Base-by-base conservation (phyloP, 2,113 vertebrate species). In the Rhadina sibilatrix region DNA sequence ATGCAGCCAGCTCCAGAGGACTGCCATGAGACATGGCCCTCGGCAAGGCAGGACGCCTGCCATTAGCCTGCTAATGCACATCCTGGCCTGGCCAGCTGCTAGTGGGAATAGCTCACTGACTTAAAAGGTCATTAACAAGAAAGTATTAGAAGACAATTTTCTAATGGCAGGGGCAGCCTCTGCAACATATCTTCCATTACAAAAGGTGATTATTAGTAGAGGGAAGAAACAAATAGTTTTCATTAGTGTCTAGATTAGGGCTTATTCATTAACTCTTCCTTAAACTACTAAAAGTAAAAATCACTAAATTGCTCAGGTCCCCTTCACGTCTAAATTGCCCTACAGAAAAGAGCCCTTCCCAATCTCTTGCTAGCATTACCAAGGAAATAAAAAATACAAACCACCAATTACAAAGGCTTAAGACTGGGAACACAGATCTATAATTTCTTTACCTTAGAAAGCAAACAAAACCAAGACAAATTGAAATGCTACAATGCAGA, bases 1-100 rank as follows among this genome's bases (percentile, higher is more conserved):
- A 47, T 83, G 65, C 56, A 72, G 90, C 31, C 90, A 83, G 2
- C 68, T 89, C 83, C 81, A 22, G 35, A 92, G 89, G 76, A 83
- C 2, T 89, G 87, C 92, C 76, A 5, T 28, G 57, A 83, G 87
- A 42, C 81, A 18, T 11, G 0, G 74, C 81, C 81, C 52, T 68
- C 57, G 52, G 90, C 74, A 35, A 5, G 1, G 69, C 88, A 84
- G 81, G 47, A 60, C 3, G 44, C 59, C 44, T 79, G 83, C 95
- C 90, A 92, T 96, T 83, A 95, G 76, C 47, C 70, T 44, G 80
- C 92, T 97, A 96, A 97, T 97, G 96, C 92, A 94, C 85, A 47
- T 83, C 92, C 90, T 77, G 94, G 68, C 83, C 74, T 38, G 75
- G 90, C 90, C 44, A 2, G 11, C 23, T 59, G 61, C 85, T 93